Percentiles rank a stretch among this genome's conserved stretches.
These are phyloP conservation scores for Arnoldichthys spilopterus DNA, from an alignment of 2,797 vertebrate species.

Conservation along the genomic window DNA sequence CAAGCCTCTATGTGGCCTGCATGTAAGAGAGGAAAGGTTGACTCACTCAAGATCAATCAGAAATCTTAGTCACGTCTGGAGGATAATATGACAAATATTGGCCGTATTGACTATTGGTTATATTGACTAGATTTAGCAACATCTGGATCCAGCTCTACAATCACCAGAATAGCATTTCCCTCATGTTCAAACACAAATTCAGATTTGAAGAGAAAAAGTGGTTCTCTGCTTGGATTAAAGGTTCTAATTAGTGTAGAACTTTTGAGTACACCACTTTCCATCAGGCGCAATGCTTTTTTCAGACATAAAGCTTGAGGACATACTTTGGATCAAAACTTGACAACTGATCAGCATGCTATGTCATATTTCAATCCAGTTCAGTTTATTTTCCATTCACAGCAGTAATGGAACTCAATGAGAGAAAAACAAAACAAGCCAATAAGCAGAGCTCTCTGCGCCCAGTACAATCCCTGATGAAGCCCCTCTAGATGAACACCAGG, in stretches of 20 bases:
- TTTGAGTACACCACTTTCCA: no score
- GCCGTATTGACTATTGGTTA: background rate
- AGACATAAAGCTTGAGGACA: no score
- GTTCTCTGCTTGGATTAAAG: no score
- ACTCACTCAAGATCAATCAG: background rate
- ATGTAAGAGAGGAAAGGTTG: conserved; percentile 5
- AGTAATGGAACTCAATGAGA: background rate
- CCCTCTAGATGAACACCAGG: background rate
- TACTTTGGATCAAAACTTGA: no score
- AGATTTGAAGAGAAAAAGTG: no score
- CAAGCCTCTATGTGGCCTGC: background rate
- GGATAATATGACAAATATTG: background rate
- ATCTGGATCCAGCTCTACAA: background rate
- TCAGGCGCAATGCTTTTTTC: no score
- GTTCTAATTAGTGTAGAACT: no score
- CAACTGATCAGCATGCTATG: background rate
- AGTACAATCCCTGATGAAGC: background rate
- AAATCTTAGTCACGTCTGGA: conserved; percentile 7
- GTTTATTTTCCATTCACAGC: background rate
- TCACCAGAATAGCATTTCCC: background rate
- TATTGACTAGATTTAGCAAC: background rate
- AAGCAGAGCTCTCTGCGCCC: background rate
- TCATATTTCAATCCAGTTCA: background rate
- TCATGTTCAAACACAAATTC: no score
- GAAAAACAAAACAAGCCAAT: background rate